Percentiles rank a stretch among this genome's conserved stretches.
Conservation (phyloP, 2,113 vertebrate genomes). For the Passer domesticus region DNA sequence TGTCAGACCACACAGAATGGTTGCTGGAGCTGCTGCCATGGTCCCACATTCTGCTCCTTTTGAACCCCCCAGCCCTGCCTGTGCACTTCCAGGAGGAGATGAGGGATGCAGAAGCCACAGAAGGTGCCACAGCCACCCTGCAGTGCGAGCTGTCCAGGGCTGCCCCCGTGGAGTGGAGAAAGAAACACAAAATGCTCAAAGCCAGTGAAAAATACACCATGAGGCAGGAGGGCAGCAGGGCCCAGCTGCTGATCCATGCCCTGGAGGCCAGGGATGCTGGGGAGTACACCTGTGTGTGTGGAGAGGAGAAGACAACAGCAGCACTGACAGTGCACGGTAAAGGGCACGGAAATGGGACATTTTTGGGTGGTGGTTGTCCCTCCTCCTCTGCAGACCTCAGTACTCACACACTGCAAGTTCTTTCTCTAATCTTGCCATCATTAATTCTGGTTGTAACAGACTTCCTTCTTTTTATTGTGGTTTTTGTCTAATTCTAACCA, state of each 20-base stretch:
- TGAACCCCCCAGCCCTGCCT: slow-evolving; percentile 52
- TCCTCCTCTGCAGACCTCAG: not conserved
- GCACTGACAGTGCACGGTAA: slow-evolving; percentile 83
- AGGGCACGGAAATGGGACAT: not conserved
- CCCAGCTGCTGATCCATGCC: slow-evolving; percentile 69
- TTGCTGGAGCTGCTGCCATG: accelerated
- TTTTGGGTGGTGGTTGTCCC: not conserved
- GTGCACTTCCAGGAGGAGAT: slow-evolving; percentile 74
- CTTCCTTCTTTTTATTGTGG: not conserved
- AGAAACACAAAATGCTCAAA: slow-evolving; percentile 68
- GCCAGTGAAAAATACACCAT: slow-evolving; percentile 57
- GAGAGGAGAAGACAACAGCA: slow-evolving; percentile 74
- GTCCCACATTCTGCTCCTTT: slow-evolving; percentile 10
- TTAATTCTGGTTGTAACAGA: not conserved
- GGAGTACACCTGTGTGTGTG: slow-evolving; percentile 74
- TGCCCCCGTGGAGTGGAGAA: slow-evolving; percentile 72
- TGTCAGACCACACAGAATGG: not conserved
- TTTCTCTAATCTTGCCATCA: not conserved
- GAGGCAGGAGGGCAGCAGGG: slow-evolving; percentile 58
- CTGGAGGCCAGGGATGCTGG: slow-evolving; percentile 72
- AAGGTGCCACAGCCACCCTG: slow-evolving; percentile 60
- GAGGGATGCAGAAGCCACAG: slow-evolving; percentile 61
- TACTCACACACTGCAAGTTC: not conserved
- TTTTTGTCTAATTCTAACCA: not conserved
- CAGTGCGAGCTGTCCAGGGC: slow-evolving; percentile 79